Percentiles rank a stretch among this genome's conserved stretches.
These are phyloP conservation scores for Philhelius pedissequus DNA, from an alignment of 2,888 invertebrate genomes.

Conservation along the genomic window DNA sequence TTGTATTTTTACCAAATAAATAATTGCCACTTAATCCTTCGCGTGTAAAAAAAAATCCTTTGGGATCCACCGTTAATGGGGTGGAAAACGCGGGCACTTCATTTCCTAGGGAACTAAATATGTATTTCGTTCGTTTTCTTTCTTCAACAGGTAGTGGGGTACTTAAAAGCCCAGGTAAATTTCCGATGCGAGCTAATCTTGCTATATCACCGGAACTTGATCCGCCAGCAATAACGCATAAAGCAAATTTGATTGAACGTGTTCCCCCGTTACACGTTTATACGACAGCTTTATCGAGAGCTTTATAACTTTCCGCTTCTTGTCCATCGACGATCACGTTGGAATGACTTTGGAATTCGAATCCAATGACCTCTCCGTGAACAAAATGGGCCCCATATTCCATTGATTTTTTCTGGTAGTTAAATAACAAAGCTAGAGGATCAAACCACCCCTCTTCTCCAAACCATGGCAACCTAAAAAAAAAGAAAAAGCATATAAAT, in stretches of 20 bases:
- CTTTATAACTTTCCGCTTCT: conserved; percentile 75
- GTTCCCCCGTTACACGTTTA: conserved; percentile 83
- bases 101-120: conserved; percentile 84
- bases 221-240: conserved; percentile 91
- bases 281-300: conserved; percentile 82
- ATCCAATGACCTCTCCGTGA: conserved; percentile 87
- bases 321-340: conserved; percentile 81
- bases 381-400: conserved; percentile 88
- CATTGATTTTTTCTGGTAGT: conserved; percentile 86
- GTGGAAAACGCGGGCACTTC: conserved; percentile 87
- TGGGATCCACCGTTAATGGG: conserved; percentile 91
- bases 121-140: conserved; percentile 90
- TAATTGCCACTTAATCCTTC: conserved; percentile 91
- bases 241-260: conserved; percentile 85
- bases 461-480: conserved; percentile 85
- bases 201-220: conserved; percentile 86
- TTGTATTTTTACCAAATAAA: conserved; percentile 88
- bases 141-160: conserved; percentile 92
- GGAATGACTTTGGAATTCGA: conserved; percentile 81
- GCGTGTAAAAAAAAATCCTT: conserved; percentile 87
- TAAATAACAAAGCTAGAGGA: conserved; percentile 88
- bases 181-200: conserved; percentile 88
- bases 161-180: conserved; percentile 83
- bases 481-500: neutral
- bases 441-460: conserved; percentile 97